These are phyloP conservation scores for Chamaea fasciata DNA, from an alignment of 2,113 vertebrate species.

Conservation along the genomic window DNA sequence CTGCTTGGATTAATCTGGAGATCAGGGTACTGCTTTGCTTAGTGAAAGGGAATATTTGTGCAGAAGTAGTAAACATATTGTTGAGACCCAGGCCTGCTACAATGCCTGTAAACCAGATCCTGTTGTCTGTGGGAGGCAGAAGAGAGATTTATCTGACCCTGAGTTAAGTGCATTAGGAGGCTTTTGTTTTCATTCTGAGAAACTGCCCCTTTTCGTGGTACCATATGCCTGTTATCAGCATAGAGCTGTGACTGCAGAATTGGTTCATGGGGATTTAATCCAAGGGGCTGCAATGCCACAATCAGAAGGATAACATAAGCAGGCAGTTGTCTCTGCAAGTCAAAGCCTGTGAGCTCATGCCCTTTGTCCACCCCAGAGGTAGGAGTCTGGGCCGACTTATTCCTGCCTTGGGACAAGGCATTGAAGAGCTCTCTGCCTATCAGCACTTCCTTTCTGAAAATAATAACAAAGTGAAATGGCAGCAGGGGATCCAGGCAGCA, in stretches of 20 bases:
- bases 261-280: constrained; percentile 7
- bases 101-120: constrained; percentile 50
- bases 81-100: constrained; percentile 48
- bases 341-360: not conserved
- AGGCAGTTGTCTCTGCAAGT: not conserved
- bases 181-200: constrained; percentile 52
- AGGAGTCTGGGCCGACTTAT: not conserved
- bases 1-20: not conserved
- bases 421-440: not conserved
- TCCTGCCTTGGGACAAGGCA: not conserved
- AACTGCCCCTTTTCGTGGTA: not conserved
- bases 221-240: not conserved
- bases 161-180: constrained; percentile 49
- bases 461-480: constrained; percentile 18
- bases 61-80: constrained; percentile 43
- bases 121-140: constrained; percentile 32
- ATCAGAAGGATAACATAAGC: not conserved
- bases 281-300: not conserved
- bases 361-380: not conserved
- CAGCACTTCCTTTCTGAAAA: constrained; percentile 1
- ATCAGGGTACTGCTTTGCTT: not conserved
- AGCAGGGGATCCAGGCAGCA: not conserved
- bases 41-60: constrained; percentile 4
- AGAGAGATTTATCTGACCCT: constrained; percentile 47
- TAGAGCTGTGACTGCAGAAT: not conserved